Conservation (phyloP, 1,140 invertebrate genomes). For the Zaprionus lachaisei region DNA sequence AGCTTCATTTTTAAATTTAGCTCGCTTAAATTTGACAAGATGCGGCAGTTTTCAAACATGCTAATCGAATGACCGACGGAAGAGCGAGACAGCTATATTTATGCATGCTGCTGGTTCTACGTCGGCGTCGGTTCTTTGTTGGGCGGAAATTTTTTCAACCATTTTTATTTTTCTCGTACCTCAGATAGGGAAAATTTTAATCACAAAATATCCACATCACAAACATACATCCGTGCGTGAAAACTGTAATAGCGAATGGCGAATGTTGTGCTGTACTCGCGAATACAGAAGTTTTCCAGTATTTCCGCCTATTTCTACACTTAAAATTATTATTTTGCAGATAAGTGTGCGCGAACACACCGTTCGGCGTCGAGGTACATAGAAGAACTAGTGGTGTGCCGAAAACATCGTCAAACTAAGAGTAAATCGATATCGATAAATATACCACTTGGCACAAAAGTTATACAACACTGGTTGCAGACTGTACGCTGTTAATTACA, state of each 20-base stretch:
- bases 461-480: not conserved
- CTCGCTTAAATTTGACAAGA: constrained; percentile 24
- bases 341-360: constrained; percentile 62
- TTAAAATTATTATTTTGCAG: constrained; percentile 51
- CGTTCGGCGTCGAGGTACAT: constrained; percentile 42
- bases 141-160: constrained; percentile 58
- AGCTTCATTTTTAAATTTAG: constrained; percentile 42
- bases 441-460: not conserved
- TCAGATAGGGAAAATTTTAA: constrained; percentile 83
- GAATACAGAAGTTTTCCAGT: constrained; percentile 33
- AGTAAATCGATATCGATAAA: constrained; percentile 25
- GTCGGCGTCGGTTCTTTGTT: constrained; percentile 64
- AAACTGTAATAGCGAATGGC: constrained; percentile 52
- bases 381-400: constrained; percentile 38
- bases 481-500: not conserved
- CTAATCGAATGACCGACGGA: constrained; percentile 25
- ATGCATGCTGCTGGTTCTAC: constrained; percentile 53
- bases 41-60: constrained; percentile 45
- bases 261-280: constrained; percentile 52
- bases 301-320: constrained; percentile 62
- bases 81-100: constrained; percentile 56
- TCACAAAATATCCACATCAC: constrained; percentile 81
- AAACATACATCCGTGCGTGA: constrained; percentile 62
- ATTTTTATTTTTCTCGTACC: constrained; percentile 66
- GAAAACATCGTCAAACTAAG: constrained; percentile 19